Evolutionary conservation across 1,140 invertebrate species (phyloP), one percentile per base, ranked within the genome.

Genomic region (Drepana arcuata): DNA sequence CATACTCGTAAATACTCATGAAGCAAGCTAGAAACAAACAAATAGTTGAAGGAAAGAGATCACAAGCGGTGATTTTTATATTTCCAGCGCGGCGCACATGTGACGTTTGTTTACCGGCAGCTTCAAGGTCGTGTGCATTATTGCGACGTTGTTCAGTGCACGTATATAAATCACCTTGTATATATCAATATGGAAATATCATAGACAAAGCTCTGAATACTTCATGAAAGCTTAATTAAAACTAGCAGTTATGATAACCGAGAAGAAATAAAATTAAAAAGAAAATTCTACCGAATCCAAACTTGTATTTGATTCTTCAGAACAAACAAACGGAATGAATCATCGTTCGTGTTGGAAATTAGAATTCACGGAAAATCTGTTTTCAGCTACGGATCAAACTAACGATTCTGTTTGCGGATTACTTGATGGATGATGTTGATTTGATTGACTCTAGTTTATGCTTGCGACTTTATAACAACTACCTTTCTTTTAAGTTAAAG

Each of bases 71-170:
- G 45, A 41, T 45, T 46, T 45, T 51, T 38, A 41, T 24, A 53
- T 59, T 53, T 66, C 56, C 51, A 41, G 23, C n/a, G 34, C 46
- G 38, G 37, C 38, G 42, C 25, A 55, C 66, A 72, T 68, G 71
- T 72, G 67, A 67, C 69, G 48, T 42, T 52, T 77, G 72, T 77
- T 73, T 72, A 70, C 70, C 47, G 55, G 41, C 47, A 46, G 40
- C 46, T 57, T 52, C 69, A 77, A 73, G 69, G 69, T 48, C 65
- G 44, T 39, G 15, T 64, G 67, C 67, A 69, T 21, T 56, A 67
- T 55, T 72, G 66, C 69, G 71, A 62, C 69, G 67, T 54, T 57
- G 59, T 47, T 54, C 51, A 35, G 41, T 44, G 48, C 55, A 61
- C 63, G 51, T 55, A 53, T 30, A 31, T n/a, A n/a, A n/a, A n/a